Conservation (phyloP, 2,113 vertebrate genomes). For the Falcunculus frontatus region DNA sequence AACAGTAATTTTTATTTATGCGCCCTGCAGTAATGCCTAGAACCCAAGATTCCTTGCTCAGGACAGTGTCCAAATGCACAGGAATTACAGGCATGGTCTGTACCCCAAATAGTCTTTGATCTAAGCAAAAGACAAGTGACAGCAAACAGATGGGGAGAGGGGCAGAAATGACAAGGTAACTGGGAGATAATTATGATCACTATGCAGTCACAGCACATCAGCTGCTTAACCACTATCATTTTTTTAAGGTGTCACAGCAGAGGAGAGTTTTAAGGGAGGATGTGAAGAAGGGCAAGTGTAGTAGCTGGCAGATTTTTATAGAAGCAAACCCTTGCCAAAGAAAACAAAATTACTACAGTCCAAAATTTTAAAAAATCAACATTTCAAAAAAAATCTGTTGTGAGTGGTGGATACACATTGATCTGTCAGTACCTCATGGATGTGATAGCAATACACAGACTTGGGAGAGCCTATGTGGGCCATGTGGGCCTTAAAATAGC, state of each 20-base stretch:
- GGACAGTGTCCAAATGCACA: not conserved
- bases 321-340: not conserved
- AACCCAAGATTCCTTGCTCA: not conserved
- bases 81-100: not conserved
- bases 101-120: constrained; percentile 18
- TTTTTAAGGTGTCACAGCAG: constrained; percentile 56
- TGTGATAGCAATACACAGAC: not conserved
- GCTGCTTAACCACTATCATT: constrained; percentile 37
- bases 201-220: constrained; percentile 55
- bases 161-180: constrained; percentile 60
- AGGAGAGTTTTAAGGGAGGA: constrained; percentile 45
- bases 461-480: not conserved
- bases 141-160: constrained; percentile 60
- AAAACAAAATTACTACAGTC: not conserved
- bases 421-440: not conserved
- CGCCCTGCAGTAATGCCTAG: not conserved
- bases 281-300: not conserved
- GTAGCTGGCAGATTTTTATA: not conserved
- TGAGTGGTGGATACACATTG: not conserved
- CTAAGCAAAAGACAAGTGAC: constrained; percentile 8
- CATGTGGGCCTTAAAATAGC: not conserved
- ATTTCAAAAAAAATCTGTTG: not conserved
- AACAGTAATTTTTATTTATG: constrained; percentile 20
- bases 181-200: constrained; percentile 54
- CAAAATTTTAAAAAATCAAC: not conserved